Conservation (phyloP, 2,113 vertebrate species). For the Chaetura pelagica region DNA sequence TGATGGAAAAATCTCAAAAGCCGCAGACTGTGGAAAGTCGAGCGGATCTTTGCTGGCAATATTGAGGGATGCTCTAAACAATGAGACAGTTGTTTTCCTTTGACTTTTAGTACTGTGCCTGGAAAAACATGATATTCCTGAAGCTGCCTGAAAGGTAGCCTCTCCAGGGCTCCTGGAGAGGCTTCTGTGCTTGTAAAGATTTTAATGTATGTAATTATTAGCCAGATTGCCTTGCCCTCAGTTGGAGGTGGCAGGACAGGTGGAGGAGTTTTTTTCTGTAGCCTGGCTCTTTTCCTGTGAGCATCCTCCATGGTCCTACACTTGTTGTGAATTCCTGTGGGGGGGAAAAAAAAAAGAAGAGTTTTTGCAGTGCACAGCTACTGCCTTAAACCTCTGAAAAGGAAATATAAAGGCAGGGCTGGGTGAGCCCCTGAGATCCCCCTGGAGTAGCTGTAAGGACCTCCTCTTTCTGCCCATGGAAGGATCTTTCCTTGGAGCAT, state of each 20-base stretch:
- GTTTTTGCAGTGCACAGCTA: background rate
- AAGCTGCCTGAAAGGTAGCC: background rate
- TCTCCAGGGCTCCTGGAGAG: background rate
- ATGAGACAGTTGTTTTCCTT: conserved; percentile 64
- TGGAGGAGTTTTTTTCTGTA: background rate
- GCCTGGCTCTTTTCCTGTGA: background rate
- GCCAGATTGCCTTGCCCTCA: background rate
- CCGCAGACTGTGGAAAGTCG: conserved; percentile 54
- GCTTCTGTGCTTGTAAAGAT: background rate
- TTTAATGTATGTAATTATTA: background rate
- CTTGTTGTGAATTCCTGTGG: background rate
- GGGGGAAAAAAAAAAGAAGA: background rate
- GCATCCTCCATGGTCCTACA: background rate
- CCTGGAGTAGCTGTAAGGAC: fast-evolving
- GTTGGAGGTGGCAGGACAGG: background rate
- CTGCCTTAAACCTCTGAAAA: background rate
- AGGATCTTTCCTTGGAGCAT: background rate
- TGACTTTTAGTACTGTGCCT: conserved; percentile 12
- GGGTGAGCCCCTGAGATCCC: background rate
- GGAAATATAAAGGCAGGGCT: background rate
- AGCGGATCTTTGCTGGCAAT: conserved; percentile 59
- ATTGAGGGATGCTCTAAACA: conserved; percentile 68
- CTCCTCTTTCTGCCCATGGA: background rate
- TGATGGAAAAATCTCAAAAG: conserved; percentile 44
- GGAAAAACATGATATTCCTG: conserved; percentile 44